Percentiles rank a stretch among this genome's conserved stretches.
These are phyloP conservation scores for Trachelipus rathkii DNA, from an alignment of 1,140 invertebrate species.

Conservation along the genomic window DNA sequence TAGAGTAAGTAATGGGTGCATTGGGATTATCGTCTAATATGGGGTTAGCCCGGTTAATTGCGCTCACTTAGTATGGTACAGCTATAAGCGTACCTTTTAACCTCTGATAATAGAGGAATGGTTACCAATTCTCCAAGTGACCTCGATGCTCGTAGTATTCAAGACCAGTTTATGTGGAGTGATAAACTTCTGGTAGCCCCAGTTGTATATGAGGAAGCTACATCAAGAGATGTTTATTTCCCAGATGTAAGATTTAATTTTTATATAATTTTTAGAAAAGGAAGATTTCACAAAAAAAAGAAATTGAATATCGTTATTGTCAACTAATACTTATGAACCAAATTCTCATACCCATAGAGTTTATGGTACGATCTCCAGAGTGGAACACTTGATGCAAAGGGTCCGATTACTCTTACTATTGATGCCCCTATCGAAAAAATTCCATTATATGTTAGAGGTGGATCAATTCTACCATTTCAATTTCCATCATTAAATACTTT, in stretches of 20 bases:
- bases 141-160: slow-evolving; percentile 53
- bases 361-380: slow-evolving; percentile 39
- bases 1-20: no score
- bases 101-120: no score
- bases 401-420: slow-evolving; percentile 10
- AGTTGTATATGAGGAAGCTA: slow-evolving; percentile 60
- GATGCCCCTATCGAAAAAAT: slow-evolving; percentile 31
- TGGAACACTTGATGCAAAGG: slow-evolving; percentile 11
- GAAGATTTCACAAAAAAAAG: no score
- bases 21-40: slow-evolving; percentile 52
- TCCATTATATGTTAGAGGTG: slow-evolving; percentile 30
- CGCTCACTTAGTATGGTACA: no score
- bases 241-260: slow-evolving; percentile 17
- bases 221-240: slow-evolving; percentile 34
- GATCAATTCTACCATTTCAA: slow-evolving; percentile 29
- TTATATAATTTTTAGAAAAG: no score
- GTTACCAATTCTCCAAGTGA: slow-evolving; percentile 50
- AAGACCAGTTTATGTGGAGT: slow-evolving; percentile 78
- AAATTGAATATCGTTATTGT: no score
- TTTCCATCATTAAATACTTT: slow-evolving; percentile 24
- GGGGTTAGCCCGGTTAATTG: no score
- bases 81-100: no score
- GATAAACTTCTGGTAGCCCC: slow-evolving; percentile 68
- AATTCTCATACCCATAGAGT: slow-evolving; percentile 17
- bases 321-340: no score